Percentiles rank a stretch among this genome's conserved stretches.
These are phyloP conservation scores for Sebastes cheni DNA, from an alignment of 2,797 vertebrate genomes.

Conservation along the genomic window DNA sequence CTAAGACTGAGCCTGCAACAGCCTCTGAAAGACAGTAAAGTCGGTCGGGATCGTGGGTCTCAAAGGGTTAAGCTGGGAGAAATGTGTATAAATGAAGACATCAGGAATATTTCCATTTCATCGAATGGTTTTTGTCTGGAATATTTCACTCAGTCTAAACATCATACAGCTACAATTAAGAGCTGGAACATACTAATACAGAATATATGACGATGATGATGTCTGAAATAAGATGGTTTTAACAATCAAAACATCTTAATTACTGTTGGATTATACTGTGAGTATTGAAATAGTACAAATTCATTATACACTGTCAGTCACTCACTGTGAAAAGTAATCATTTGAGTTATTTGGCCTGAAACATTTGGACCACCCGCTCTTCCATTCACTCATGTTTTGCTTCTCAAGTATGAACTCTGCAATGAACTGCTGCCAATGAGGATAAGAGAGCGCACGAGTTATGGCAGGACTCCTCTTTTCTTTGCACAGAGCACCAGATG, in stretches of 20 bases:
- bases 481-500: conserved; percentile 37
- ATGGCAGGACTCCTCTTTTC: conserved; percentile 9
- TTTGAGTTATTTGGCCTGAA: background rate
- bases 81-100: background rate
- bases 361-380: background rate
- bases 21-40: no score
- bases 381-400: background rate
- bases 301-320: background rate
- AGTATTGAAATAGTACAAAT: background rate
- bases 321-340: background rate
- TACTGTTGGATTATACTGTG: background rate
- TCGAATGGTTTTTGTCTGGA: background rate
- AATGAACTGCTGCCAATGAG: conserved; percentile 18
- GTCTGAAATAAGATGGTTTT: background rate
- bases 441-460: conserved; percentile 20
- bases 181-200: background rate
- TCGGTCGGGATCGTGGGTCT: no score
- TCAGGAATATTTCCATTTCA: background rate
- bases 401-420: conserved; percentile 3
- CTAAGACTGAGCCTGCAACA: no score
- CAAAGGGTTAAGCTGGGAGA: background rate
- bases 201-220: background rate
- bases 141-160: background rate
- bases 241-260: background rate
- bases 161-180: background rate